These are phyloP conservation scores for Protodeltote pygarga DNA, from an alignment of 2,888 invertebrate species.

Conservation along the genomic window DNA sequence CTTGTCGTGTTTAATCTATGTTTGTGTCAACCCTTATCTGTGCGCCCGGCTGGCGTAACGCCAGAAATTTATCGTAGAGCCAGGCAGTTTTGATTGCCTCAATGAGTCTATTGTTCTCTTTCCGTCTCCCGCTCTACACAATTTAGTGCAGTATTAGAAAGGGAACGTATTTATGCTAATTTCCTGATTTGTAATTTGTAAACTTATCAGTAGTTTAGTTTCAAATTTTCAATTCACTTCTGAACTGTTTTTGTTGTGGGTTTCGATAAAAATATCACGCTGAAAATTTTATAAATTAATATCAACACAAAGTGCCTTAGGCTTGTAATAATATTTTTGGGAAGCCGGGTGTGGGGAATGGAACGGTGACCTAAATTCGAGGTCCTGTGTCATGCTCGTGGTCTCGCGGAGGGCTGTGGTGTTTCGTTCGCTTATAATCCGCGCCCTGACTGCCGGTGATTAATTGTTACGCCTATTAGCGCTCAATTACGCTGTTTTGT, in stretches of 20 bases:
- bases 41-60: slow-evolving; percentile 59
- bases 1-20: slow-evolving; percentile 45
- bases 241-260: slow-evolving; percentile 20
- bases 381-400: slow-evolving; percentile 10
- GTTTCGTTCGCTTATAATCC: slow-evolving; percentile 30
- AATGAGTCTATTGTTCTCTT: slow-evolving; percentile 63
- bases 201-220: too few relatives aligned
- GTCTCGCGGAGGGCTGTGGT: too few relatives aligned
- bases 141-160: slow-evolving; percentile 51
- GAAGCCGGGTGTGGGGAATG: background rate
- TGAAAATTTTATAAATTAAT: slow-evolving; percentile 15
- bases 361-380: slow-evolving; percentile 38
- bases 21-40: slow-evolving; percentile 56
- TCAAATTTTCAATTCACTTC: slow-evolving; percentile 30
- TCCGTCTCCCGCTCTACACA: slow-evolving; percentile 42
- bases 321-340: slow-evolving; percentile 26
- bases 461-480: slow-evolving; percentile 44
- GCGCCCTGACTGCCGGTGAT: slow-evolving; percentile 25
- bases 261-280: slow-evolving; percentile 8
- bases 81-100: slow-evolving; percentile 67
- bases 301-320: slow-evolving; percentile 1
- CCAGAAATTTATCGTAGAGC: slow-evolving; percentile 63
- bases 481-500: slow-evolving; percentile 31
- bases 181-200: slow-evolving; percentile 41
- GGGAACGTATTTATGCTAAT: slow-evolving; percentile 48